Conservation (phyloP, 37 sponge, comb jelly and placozoan genomes). For the Haliclona indistincta region DNA sequence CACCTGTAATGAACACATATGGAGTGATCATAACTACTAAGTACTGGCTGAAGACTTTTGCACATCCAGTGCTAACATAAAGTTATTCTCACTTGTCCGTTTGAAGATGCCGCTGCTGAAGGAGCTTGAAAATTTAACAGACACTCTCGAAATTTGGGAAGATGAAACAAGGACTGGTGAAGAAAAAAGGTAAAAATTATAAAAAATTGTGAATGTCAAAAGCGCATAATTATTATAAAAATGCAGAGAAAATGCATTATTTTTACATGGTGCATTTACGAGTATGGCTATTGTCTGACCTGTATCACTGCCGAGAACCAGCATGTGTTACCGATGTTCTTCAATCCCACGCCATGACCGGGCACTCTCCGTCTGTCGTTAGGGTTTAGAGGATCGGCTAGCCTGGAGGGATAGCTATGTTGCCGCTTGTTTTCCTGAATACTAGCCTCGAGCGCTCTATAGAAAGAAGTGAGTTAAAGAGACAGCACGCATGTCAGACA, state of each 20-base stretch:
- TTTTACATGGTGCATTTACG: not conserved
- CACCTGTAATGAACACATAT: not conserved
- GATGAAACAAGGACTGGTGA: conserved; percentile 65
- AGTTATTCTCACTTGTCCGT: not conserved
- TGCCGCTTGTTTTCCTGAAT: conserved; percentile 38
- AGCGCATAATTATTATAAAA: not conserved
- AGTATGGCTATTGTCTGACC: conserved; percentile 30
- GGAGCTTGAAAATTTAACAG: conserved; percentile 51
- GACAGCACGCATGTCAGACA: not conserved
- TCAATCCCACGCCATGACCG: conserved; percentile 62
- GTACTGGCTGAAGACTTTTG: no score
- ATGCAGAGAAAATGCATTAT: not conserved
- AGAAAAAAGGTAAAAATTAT: not conserved
- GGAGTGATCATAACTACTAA: not conserved
- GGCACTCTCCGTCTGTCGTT: conserved; percentile 60
- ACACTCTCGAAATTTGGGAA: conserved; percentile 42
- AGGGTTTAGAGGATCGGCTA: conserved; percentile 72
- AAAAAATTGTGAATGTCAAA: not conserved
- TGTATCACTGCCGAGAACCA: conserved; percentile 85
- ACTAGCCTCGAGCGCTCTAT: conserved; percentile 78
- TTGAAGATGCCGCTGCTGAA: not conserved
- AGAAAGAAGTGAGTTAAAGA: not conserved
- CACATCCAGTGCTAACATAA: not conserved
- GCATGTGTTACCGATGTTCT: conserved; percentile 86
- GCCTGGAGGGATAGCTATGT: not conserved